Evolutionary conservation across 1,140 invertebrate species (phyloP), one percentile per base, ranked within the genome.

Genomic region (Orius insidiosus): DNA sequence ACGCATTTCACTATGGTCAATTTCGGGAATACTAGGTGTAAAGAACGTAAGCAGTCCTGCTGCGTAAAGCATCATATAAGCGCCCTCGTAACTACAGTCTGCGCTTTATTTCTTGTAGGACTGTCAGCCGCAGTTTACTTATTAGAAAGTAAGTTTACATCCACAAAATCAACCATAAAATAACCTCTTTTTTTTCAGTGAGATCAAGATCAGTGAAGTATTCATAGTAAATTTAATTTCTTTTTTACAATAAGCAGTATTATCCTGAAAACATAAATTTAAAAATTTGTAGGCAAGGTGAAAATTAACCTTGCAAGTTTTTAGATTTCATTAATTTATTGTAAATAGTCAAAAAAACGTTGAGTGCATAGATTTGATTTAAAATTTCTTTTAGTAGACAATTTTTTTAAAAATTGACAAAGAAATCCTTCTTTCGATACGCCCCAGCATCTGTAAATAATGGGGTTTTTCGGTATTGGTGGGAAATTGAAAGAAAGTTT

Each of bases 1-100:
- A 85, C 80, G 46, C 80, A 86, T 61, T 86, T 85, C 58, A 86
- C 82, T 4, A 78, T 85, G 34, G 74, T 85, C 37, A 83, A 84
- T 58, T 74, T 82, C 55, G 74, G 74, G 32, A 74, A 75, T 62
- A 72, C 36, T 56, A 62, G 43, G 55, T 58, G 46, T 59, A 64
- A 46, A 47, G 50, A 40, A 53, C 48, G 37, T 54, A 64, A 52
- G 47, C 70, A 75, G 48, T 78, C 76, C 52, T 78, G 74, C 59
- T 84, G 80, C 61, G 54, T 52, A 33, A 52, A 48, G 40, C 76
- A 83, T 55, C 78, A 82, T 59, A 71, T 85, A 43, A 81, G 79
- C 16, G 75, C 83, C 13, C 68, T 85, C 18, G 78, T 85, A 40
- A 68, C 80, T 54, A 76, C 78, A 33, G 83, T 84, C 74, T 81